Base-by-base conservation (phyloP, 1,140 invertebrate genomes). In the Eciton burchellii region DNA sequence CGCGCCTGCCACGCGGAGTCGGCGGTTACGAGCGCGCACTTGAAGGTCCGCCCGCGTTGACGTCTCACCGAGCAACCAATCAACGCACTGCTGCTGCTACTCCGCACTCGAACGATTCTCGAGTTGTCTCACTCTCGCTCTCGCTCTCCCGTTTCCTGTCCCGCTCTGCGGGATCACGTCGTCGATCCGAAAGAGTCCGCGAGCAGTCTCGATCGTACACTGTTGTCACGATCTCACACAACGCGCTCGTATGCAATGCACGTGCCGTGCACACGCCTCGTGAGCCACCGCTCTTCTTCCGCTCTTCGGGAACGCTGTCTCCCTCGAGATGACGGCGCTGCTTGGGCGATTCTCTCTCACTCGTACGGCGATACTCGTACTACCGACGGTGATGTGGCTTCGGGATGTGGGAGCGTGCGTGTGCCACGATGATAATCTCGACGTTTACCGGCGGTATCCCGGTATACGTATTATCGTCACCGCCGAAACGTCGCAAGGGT, bases 401-500 rank as follows among this genome's bases (percentile, higher is more conserved):
- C 43, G 47, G 49, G 79, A 76, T 14, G 70, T 35, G 35, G 35
- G 35, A 35, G 35, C 70, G 41, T 70, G 76, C 29, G 59, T 65
- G 72, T 81, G 54, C 60, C 43, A 57, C 43, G 60, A 63, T 68
- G 60, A 49, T 86, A 87, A 87, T 87, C 85, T 86, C 60, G 86
- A 79, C 79, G 76, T 63, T 81, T 65, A 63, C 56, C 57, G 45
- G 68, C 49, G 52, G 65, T 49, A 82, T 49, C 70, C 62, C 70
- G 76, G 65, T 82, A n/a, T n/a, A 72, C 84, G 81, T 86, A 83
- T 79, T 87, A 87, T 87, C 81, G 84, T 79, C 54, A 84, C 47
- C 60, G 63, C 85, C 84, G 77, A 70, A 79, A 82, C 81, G 84
- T 82, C 81, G 72, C 81, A 66, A 86, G 84, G 81, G 84, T 86